phyloP scores from a whole-genome alignment of 2,797 vertebrate genomes.

The Coregonus sp. region DNA sequence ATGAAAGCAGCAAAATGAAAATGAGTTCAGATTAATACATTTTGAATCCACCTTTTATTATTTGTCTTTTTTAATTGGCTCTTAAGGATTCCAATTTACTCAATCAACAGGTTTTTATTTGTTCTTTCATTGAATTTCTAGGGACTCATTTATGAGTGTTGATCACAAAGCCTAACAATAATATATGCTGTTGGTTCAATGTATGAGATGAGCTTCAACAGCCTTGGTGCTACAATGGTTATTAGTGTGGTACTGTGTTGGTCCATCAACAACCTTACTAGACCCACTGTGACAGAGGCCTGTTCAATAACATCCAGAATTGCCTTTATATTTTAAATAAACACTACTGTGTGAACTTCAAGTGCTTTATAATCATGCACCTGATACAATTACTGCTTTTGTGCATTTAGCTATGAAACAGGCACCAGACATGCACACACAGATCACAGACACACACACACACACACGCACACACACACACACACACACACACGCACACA shows the following conservation, averaged over 20 bases:
- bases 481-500: neutral
- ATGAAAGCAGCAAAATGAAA: slow-evolving; percentile 5
- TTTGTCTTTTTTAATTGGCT: neutral
- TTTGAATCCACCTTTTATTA: neutral
- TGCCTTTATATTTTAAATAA: neutral
- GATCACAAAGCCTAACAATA: neutral
- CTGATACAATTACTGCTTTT: neutral
- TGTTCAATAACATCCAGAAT: neutral
- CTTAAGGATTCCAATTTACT: slow-evolving; percentile 8
- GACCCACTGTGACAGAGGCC: neutral
- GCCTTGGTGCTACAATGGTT: neutral
- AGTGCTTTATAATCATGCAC: neutral
- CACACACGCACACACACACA: neutral
- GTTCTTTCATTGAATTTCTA: slow-evolving; percentile 5
- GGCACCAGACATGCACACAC: neutral
- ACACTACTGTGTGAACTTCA: neutral
- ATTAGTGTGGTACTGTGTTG: slow-evolving; percentile 9
- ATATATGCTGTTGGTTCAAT: neutral
- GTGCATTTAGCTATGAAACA: neutral
- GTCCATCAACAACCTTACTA: neutral
- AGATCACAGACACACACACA: too few relatives aligned
- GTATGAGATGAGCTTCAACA: neutral
- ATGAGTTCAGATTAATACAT: slow-evolving; percentile 6
- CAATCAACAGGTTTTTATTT: slow-evolving; percentile 9
- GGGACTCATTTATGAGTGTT: neutral